phyloP scores from a whole-genome alignment of 2,113 vertebrate species.

The Nerophis ophidion region DNA sequence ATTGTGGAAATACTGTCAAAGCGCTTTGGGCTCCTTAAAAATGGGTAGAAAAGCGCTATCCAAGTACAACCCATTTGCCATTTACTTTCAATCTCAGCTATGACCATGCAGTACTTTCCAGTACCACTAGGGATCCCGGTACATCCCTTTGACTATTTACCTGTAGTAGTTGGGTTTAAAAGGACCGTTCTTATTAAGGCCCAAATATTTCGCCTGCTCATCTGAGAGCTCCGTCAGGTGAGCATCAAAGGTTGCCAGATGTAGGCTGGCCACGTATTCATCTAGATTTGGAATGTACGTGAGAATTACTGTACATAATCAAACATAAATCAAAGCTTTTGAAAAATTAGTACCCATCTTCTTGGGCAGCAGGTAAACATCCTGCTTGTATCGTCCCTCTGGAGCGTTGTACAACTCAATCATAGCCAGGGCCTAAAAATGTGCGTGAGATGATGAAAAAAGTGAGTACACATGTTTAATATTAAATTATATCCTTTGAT shows the following conservation, averaged over 20 bases:
- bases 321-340: slow-evolving; percentile 4
- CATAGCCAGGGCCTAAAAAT: slow-evolving; percentile 84
- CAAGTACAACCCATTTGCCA: no score
- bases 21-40: no score
- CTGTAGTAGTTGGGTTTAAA: slow-evolving; percentile 99
- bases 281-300: slow-evolving; percentile 61
- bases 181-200: slow-evolving; percentile 95
- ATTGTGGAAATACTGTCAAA: no score
- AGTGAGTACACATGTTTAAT: no score
- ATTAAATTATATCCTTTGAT: no score
- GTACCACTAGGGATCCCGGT: not conserved
- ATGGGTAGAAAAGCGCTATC: no score
- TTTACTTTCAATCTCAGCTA: no score
- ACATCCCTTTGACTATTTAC: slow-evolving; percentile 47
- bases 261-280: slow-evolving; percentile 94
- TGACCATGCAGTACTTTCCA: no score
- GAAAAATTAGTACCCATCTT: slow-evolving; percentile 86
- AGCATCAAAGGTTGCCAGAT: slow-evolving; percentile 92
- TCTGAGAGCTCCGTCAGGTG: slow-evolving; percentile 93
- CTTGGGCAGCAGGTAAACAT: slow-evolving; percentile 97
- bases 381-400: slow-evolving; percentile 95
- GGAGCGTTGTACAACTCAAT: slow-evolving; percentile 96
- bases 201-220: slow-evolving; percentile 95
- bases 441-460: not conserved
- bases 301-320: not conserved